phyloP scores from a whole-genome alignment of 2,888 invertebrate species.

The Lordiphosa andalusiaca region DNA sequence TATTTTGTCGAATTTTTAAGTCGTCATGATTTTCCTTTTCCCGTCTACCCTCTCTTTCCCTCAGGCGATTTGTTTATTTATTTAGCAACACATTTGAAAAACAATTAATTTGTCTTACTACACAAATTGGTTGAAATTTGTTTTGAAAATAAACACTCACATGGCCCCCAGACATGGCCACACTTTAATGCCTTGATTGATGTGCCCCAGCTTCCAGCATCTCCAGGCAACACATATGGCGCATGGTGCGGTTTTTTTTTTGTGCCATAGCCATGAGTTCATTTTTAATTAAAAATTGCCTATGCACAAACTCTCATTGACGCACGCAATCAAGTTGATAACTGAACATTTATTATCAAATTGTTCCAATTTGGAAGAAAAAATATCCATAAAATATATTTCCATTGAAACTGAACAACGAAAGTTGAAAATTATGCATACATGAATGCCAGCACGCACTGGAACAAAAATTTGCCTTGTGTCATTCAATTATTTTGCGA shows the following conservation, averaged over 20 bases:
- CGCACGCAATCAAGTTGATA: constrained; percentile 43
- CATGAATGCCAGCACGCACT: constrained; percentile 29
- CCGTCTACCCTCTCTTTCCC: neutral
- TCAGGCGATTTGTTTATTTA: constrained; percentile 40
- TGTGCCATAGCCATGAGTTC: constrained; percentile 48
- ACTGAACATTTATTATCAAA: constrained; percentile 30
- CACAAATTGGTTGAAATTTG: constrained; percentile 46
- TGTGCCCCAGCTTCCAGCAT: constrained; percentile 37
- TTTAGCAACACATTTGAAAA: constrained; percentile 62
- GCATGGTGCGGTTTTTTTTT: constrained; percentile 43
- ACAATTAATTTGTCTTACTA: constrained; percentile 64
- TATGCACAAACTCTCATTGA: constrained; percentile 28
- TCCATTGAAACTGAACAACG: constrained; percentile 11
- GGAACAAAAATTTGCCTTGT: constrained; percentile 35
- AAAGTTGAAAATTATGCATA: constrained; percentile 3
- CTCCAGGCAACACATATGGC: constrained; percentile 2
- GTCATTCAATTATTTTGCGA: constrained; percentile 67
- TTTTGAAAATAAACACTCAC: constrained; percentile 64
- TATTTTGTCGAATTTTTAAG: neutral
- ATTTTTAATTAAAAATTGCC: constrained; percentile 68
- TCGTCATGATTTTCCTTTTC: no score
- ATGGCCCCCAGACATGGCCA: constrained; percentile 63
- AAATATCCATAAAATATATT: constrained; percentile 7
- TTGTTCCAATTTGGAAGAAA: constrained; percentile 9
- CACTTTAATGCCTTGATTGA: constrained; percentile 64